Base-by-base conservation (phyloP, 2,113 vertebrate species). In the Pomatorhinus ruficollis region DNA sequence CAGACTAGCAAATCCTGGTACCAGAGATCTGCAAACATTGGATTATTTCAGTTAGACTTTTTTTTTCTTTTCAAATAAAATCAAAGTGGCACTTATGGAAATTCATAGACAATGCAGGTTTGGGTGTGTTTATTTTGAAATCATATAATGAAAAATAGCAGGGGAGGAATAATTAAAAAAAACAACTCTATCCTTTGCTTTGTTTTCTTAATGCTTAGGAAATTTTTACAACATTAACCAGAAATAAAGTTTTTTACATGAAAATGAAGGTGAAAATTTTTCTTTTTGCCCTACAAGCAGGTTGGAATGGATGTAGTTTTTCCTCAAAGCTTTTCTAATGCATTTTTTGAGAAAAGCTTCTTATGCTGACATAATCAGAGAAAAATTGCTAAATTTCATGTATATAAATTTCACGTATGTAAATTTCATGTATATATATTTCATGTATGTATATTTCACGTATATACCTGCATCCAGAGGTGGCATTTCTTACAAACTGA, bases 381-480 rank as follows among this genome's bases (percentile, higher is more conserved):
- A 68, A 10, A 69, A 54, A 50, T 25, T 28, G 18, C 15, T 42
- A 8, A 16, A 77, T 56, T 37, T 64, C 42, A 39, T 35, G 35
- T 3, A 7, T 2, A 1, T 49, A 45, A 8, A 77, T 54, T 37
- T 64, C 45, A 39, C 33, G 35, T 3, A 7, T 2, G 1, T 47
- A 23, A 12, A 47, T 24, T 47, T 47, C 45, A 47, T 47, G 21
- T 47, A 47, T 47, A 6, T 47, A 45, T 10, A 77, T 54, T 37
- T 64, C 45, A 35, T 35, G 35, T 3, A 7, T 2, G 1, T 47
- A 47, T 12, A 47, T 13, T 47, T 47, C 45, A 47, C 12, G 11
- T 47, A 47, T 47, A 12, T 47, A 35, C 11, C 39, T 72, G 35
- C 19, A 33, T 42, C 30, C 30, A 52, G 77, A 81, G 45, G 9